These are phyloP conservation scores for Corbicula japonica DNA, from an alignment of 2,888 invertebrate genomes.

Conservation along the genomic window DNA sequence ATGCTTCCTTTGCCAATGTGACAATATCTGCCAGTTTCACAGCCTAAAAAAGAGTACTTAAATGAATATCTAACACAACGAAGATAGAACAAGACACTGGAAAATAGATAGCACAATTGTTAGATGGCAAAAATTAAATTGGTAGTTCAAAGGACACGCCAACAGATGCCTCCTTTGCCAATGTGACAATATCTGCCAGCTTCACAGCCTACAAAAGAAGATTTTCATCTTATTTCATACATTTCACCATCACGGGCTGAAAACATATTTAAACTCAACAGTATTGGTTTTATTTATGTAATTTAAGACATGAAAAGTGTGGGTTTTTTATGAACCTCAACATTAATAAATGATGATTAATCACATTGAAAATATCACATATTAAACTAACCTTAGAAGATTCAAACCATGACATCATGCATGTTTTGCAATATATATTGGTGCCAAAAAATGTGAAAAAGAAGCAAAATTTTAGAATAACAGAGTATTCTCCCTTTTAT, in stretches of 20 bases:
- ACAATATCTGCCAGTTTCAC: constrained; percentile 93
- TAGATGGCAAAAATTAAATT: no score
- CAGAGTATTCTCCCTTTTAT: no score
- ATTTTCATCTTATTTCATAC: background rate
- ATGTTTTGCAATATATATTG: no score
- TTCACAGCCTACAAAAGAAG: constrained; percentile 88
- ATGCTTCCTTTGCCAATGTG: constrained; percentile 91
- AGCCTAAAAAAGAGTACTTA: no score
- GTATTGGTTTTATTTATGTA: background rate
- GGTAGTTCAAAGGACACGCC: constrained; percentile 95
- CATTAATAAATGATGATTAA: background rate
- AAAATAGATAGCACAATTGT: no score
- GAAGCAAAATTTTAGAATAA: no score
- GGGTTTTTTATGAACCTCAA: background rate
- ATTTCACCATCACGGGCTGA: background rate
- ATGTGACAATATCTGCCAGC: constrained; percentile 91
- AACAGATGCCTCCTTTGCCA: constrained; percentile 92
- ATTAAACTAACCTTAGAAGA: background rate
- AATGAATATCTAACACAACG: no score
- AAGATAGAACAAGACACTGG: no score
- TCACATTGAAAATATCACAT: background rate
- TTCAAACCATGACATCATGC: no score
- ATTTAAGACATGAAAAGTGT: background rate
- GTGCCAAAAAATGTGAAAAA: no score
- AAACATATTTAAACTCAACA: background rate